phyloP scores from a whole-genome alignment of 2,888 invertebrate genomes.

The Cryptocephalus moraei region DNA sequence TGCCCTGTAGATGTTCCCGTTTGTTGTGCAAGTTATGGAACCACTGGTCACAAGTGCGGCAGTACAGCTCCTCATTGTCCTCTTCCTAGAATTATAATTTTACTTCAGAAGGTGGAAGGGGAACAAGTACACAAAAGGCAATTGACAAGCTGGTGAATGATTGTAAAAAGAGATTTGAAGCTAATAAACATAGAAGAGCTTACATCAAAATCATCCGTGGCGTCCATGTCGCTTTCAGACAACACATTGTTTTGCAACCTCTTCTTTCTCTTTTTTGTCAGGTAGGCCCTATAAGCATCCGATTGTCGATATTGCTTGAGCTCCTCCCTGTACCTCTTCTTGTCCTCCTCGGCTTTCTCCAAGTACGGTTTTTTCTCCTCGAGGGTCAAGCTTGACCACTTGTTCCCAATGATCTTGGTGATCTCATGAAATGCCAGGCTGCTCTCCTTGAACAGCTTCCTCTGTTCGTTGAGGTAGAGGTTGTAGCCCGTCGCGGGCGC shows the following conservation, averaged over 20 bases:
- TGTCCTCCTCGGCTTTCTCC: conserved; percentile 46
- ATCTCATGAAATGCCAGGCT: conserved; percentile 45
- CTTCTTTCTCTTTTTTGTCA: conserved; percentile 42
- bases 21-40: conserved; percentile 49
- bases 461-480: conserved; percentile 44
- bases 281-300: conserved; percentile 43
- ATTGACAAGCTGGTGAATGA: background rate
- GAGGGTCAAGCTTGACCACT: conserved; percentile 45
- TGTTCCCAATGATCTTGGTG: conserved; percentile 38
- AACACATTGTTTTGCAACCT: conserved; percentile 35
- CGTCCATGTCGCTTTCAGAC: conserved; percentile 43
- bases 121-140: background rate
- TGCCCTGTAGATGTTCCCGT: conserved; percentile 46
- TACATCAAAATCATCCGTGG: conserved; percentile 43
- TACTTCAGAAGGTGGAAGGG: no score
- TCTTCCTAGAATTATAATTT: conserved; percentile 36
- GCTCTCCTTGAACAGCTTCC: conserved; percentile 43
- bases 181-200: conserved; percentile 12
- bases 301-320: conserved; percentile 45
- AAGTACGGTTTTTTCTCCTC: conserved; percentile 46
- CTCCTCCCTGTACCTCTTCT: conserved; percentile 44
- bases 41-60: conserved; percentile 48
- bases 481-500: conserved; percentile 50
- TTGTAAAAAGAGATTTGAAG: no score
- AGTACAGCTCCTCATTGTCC: conserved; percentile 46